These are phyloP conservation scores for Caenorhabditis sp. DNA, from an alignment of 2,888 invertebrate genomes.

Conservation along the genomic window DNA sequence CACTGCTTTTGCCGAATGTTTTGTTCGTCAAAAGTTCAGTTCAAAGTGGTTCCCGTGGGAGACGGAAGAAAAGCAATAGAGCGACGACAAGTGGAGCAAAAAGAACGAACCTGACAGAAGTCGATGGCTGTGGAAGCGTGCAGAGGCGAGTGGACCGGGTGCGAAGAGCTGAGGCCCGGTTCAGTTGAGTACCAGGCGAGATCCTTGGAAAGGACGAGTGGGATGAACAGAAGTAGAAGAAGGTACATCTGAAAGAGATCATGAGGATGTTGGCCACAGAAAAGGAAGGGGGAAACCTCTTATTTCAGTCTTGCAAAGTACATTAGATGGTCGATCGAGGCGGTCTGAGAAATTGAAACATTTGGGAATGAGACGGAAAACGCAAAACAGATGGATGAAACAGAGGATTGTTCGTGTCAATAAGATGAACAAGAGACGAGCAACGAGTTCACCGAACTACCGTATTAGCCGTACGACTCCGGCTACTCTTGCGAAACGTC, in stretches of 20 bases:
- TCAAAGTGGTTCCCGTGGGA: conserved; percentile 23
- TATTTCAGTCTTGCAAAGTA: conserved; percentile 1
- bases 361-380: conserved; percentile 13
- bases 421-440: neutral
- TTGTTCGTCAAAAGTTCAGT: conserved; percentile 45
- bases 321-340: neutral
- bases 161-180: conserved; percentile 14
- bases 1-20: no score
- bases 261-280: neutral
- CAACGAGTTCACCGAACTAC: no score
- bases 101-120: conserved; percentile 57
- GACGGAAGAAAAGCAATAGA: conserved; percentile 20
- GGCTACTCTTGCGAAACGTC: conserved; percentile 20
- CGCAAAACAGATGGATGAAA: neutral
- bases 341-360: neutral
- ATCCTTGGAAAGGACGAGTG: conserved; percentile 14
- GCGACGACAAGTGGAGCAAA: conserved; percentile 42
- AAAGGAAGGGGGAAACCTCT: neutral
- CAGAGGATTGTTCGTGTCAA: neutral
- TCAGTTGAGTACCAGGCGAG: conserved; percentile 52
- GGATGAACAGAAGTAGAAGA: conserved; percentile 20
- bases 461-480: neutral
- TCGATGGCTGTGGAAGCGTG: conserved; percentile 59
- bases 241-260: conserved; percentile 21
- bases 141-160: conserved; percentile 14